phyloP scores from a whole-genome alignment of 2,797 vertebrate species.

The Malurus splendens region DNA sequence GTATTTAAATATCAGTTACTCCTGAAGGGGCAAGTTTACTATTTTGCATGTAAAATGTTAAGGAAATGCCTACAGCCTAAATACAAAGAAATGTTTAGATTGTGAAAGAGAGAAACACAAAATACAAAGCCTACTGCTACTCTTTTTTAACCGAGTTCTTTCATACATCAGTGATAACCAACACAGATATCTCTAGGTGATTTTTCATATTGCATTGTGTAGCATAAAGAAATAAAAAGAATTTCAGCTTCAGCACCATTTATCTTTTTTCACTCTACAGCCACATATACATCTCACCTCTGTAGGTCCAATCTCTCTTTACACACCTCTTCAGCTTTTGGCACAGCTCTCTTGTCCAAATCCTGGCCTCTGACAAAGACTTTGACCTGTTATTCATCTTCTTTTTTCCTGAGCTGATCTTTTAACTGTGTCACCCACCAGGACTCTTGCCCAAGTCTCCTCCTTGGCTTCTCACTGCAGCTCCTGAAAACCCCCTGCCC shows the following conservation, averaged over 20 bases:
- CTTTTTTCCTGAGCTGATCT: background rate
- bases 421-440: background rate
- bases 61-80: background rate
- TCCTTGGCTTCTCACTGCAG: background rate
- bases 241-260: background rate
- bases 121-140: background rate
- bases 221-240: background rate
- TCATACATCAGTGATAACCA: background rate
- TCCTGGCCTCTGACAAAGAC: background rate
- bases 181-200: background rate
- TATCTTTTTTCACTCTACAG: background rate
- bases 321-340: background rate
- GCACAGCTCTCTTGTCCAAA: background rate
- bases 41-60: background rate
- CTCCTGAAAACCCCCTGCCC: background rate
- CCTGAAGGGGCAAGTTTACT: background rate
- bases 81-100: background rate
- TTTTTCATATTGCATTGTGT: background rate
- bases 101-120: background rate
- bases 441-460: background rate
- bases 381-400: background rate
- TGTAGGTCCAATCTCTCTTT: background rate
- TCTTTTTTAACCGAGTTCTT: background rate
- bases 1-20: background rate
- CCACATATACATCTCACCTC: fast-evolving